These are phyloP conservation scores for Elysia crispata DNA, from an alignment of 2,888 invertebrate genomes.

Conservation along the genomic window DNA sequence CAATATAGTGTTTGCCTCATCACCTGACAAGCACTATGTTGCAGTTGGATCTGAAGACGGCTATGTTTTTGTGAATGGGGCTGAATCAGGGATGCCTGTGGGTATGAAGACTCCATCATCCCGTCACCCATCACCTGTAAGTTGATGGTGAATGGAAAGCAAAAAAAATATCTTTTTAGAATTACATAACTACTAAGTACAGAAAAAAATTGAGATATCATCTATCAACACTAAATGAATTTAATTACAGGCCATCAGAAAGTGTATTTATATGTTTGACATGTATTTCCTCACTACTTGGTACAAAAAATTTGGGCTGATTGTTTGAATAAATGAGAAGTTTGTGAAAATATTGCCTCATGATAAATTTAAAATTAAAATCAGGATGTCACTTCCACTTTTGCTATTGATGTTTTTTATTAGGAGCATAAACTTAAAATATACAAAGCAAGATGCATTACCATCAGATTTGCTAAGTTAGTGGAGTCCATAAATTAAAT, in stretches of 20 bases:
- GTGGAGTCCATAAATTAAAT: too few relatives aligned
- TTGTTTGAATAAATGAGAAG: too few relatives aligned
- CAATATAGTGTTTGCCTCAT: slow-evolving; percentile 54
- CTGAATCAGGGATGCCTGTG: slow-evolving; percentile 60
- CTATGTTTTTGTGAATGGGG: slow-evolving; percentile 62
- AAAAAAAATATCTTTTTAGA: neutral
- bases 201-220: too few relatives aligned
- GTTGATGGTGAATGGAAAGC: slow-evolving; percentile 19
- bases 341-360: too few relatives aligned
- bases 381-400: too few relatives aligned
- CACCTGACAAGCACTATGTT: slow-evolving; percentile 54
- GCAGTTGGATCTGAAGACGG: slow-evolving; percentile 69
- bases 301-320: neutral
- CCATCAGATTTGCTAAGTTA: too few relatives aligned
- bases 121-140: slow-evolving; percentile 63
- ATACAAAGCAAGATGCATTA: too few relatives aligned
- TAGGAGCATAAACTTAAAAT: too few relatives aligned
- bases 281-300: neutral
- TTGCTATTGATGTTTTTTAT: too few relatives aligned
- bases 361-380: too few relatives aligned
- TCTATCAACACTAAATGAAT: neutral
- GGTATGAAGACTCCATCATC: slow-evolving; percentile 58
- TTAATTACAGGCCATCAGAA: neutral
- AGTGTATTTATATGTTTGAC: neutral
- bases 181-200: too few relatives aligned